Percentiles rank a stretch among this genome's conserved stretches.
Conservation (phyloP, 1,140 invertebrate genomes). For the Eriosoma lanigerum region DNA sequence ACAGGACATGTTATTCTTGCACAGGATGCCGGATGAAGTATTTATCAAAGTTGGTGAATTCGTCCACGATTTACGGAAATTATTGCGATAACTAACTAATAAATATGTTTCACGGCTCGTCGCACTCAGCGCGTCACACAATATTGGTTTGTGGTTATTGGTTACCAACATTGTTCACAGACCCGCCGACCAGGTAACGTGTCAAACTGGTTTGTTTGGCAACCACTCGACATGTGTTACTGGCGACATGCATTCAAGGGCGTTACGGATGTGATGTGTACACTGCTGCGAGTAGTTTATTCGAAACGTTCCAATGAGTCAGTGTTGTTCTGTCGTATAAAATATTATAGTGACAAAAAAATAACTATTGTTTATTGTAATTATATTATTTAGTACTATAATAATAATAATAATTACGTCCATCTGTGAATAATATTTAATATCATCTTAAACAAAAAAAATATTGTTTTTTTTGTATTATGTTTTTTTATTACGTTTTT, state of each 20-base stretch:
- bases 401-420: too few species aligned
- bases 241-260: constrained; percentile 28
- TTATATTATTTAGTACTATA: background rate
- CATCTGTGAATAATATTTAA: too few species aligned
- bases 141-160: background rate
- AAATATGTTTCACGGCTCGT: background rate
- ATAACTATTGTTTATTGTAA: too few species aligned
- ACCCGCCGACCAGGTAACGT: background rate
- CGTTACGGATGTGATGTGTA: constrained; percentile 20
- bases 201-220: constrained; percentile 40
- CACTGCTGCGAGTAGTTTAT: constrained; percentile 1
- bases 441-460: too few species aligned
- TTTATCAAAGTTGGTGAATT: background rate
- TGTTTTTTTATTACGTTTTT: too few species aligned
- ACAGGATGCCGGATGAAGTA: background rate
- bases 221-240: constrained; percentile 38
- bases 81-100: background rate
- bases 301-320: background rate
- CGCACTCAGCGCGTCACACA: background rate
- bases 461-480: too few species aligned
- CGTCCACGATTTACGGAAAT: constrained; percentile 30
- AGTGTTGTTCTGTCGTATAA: background rate
- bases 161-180: constrained; percentile 25
- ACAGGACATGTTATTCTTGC: background rate
- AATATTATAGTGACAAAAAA: too few species aligned